Conservation (phyloP, 1,140 invertebrate genomes). For the Zaprionus nigranus region DNA sequence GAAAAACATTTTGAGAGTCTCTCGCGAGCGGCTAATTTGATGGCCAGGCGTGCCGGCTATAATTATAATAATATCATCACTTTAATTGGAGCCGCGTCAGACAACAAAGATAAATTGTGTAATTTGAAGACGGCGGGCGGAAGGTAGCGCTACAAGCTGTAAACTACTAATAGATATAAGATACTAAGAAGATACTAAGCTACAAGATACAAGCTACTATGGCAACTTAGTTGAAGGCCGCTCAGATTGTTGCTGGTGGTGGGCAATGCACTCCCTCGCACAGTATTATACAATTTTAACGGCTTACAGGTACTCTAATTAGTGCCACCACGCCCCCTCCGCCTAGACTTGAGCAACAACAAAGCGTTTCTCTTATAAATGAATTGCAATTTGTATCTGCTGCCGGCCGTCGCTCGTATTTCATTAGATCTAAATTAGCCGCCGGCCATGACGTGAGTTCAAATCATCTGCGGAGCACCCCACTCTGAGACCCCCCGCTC, state of each 20-base stretch:
- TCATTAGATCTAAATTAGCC: conserved; percentile 70
- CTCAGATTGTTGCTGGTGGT: not conserved
- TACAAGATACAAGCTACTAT: conserved; percentile 14
- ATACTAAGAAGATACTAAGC: conserved; percentile 9
- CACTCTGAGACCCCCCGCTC: not conserved
- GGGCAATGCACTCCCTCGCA: conserved; percentile 31
- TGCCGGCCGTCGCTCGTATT: conserved; percentile 46
- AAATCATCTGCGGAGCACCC: conserved; percentile 18
- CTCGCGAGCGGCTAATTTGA: conserved; percentile 41
- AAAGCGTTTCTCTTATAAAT: conserved; percentile 50
- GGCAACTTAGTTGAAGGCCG: conserved; percentile 28
- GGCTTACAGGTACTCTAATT: conserved; percentile 50
- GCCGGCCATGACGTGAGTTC: conserved; percentile 56
- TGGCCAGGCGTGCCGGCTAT: conserved; percentile 50
- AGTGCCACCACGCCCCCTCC: conserved; percentile 25
- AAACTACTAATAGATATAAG: conserved; percentile 19
- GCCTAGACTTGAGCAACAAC: conserved; percentile 18
- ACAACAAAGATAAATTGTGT: conserved; percentile 71
- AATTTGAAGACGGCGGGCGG: conserved; percentile 15
- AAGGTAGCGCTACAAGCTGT: conserved; percentile 37
- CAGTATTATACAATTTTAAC: conserved; percentile 52
- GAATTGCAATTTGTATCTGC: conserved; percentile 69
- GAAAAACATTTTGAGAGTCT: conserved; percentile 28
- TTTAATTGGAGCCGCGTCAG: conserved; percentile 65
- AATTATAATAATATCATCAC: conserved; percentile 80